These are phyloP conservation scores for Akabosia matsudoensis DNA, from an alignment of 1,140 invertebrate genomes.

Conservation along the genomic window DNA sequence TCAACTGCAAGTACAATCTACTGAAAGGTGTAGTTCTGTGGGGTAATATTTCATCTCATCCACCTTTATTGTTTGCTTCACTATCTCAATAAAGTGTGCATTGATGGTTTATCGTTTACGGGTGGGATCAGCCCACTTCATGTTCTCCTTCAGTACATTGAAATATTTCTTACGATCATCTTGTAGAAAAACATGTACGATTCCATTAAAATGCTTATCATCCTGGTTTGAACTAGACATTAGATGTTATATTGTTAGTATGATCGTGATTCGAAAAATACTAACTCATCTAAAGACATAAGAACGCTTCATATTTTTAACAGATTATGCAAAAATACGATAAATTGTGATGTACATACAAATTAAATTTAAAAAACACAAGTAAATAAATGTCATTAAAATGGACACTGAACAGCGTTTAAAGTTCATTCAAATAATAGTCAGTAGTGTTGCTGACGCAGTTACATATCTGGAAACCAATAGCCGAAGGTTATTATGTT, in stretches of 20 bases:
- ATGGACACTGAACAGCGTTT: not conserved
- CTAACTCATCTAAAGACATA: not conserved
- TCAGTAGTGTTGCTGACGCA: too few species aligned
- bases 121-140: constrained; percentile 12
- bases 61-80: not conserved
- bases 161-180: not conserved
- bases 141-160: constrained; percentile 7
- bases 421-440: too few species aligned
- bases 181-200: not conserved
- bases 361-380: not conserved
- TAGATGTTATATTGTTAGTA: too few species aligned
- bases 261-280: too few species aligned
- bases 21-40: too few species aligned
- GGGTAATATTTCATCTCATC: not conserved
- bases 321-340: too few species aligned
- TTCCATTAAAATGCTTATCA: too few species aligned
- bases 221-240: too few species aligned
- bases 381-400: not conserved
- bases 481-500: too few species aligned
- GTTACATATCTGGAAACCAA: too few species aligned
- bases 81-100: not conserved
- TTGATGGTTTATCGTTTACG: not conserved
- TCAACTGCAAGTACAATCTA: too few species aligned
- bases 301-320: not conserved
- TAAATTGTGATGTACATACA: not conserved